Base-by-base conservation (phyloP, 2,113 vertebrate genomes). In the Platycercus adscitus region DNA sequence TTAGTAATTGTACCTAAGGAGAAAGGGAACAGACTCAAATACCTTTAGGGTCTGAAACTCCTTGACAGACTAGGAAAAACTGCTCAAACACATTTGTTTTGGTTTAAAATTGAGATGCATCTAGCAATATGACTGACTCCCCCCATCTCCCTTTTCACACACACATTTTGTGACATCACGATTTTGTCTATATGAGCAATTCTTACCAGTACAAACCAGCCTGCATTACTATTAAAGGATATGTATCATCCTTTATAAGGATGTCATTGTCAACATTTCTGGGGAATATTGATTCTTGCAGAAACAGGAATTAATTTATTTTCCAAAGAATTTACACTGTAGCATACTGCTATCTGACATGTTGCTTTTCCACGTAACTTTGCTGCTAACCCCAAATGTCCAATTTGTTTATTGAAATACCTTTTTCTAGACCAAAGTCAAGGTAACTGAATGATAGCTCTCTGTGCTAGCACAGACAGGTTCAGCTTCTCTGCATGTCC, bases 11-110 rank as follows among this genome's bases (percentile, higher is more conserved):
- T 91, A 96, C 92, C 92, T 93, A 72, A 91, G 95, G 88, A 97
- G 97, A 96, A 95, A 71, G 81, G 39, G 75, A 92, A 88, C 63
- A 89, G 89, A 72, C 81, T 95, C 71, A 96, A 91, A 96, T 95
- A 95, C 66, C 91, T 97, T 93, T 81, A 94, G 92, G 79, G 88
- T 92, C 75, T 96, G 76, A 94, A 97, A 84, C 84, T 95, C 92
- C 95, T 95, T 97, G 95, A 92, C 93, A 95, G 39, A 84, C 63
- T 77, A 93, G 73, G 37, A 88, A 88, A 97, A 89, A 89, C 80
- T 89, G 89, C 72, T 93, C 81, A 85, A 94, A 95, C 49, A 81
- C 81, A 86, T 93, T 96, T 92, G 71, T 86, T 97, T 94, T 86
- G 46, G 68, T 94, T 93, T 68, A 86, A 79, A 96, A 88, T 93